phyloP scores from a whole-genome alignment of 1,140 invertebrate species.

The Eulimnadia texana region DNA sequence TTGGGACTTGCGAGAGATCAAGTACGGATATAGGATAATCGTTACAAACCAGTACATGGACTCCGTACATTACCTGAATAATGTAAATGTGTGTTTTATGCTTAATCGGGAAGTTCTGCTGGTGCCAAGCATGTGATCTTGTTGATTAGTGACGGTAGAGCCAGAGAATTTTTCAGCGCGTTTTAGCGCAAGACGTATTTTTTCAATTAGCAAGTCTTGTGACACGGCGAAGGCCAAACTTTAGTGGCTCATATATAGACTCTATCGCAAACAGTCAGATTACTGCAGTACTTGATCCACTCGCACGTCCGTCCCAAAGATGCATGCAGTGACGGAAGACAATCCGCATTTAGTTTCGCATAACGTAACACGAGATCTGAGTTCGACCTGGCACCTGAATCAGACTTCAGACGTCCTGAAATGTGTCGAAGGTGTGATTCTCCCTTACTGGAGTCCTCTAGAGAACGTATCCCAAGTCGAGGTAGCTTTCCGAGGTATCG shows the following conservation, averaged over 20 bases:
- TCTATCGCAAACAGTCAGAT: too few species aligned
- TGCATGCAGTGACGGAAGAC: too few species aligned
- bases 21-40: too few species aligned
- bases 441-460: conserved; percentile 13
- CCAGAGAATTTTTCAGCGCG: background rate
- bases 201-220: background rate
- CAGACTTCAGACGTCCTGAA: background rate
- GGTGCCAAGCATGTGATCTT: background rate
- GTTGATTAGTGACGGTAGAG: background rate
- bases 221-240: background rate
- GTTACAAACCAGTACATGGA: too few species aligned
- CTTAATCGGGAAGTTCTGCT: background rate
- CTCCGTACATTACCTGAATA: too few species aligned
- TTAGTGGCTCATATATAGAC: background rate
- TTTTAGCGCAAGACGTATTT: background rate
- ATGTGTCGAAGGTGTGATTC: conserved; percentile 10
- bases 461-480: conserved; percentile 2
- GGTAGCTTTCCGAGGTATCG: conserved; percentile 10
- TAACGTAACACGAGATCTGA: background rate
- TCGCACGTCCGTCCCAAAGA: too few species aligned
- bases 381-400: background rate
- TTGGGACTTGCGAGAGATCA: too few species aligned
- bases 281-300: too few species aligned
- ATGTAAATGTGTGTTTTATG: too few species aligned
- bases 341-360: too few species aligned